A percentile compares a stretch with the other conserved stretches of the same genome.
Conservation (phyloP, 1,140 invertebrate genomes). For the Drosophila triauraria region DNA sequence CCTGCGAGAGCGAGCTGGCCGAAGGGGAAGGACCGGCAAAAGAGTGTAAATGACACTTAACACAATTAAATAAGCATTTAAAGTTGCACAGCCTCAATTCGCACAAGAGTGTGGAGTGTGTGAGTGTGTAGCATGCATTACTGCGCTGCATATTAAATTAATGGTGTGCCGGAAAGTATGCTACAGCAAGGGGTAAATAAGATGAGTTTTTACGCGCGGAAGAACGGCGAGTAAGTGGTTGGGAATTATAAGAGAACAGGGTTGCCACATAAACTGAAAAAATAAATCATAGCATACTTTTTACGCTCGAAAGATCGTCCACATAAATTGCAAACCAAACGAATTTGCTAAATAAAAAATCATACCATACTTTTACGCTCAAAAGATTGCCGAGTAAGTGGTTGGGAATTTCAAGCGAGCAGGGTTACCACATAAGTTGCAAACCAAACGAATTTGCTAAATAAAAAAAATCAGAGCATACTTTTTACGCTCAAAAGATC, state of each 20-base stretch:
- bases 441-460: too few relatives aligned
- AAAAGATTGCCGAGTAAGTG: too few relatives aligned
- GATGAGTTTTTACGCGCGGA: neutral
- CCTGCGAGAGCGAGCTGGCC: neutral
- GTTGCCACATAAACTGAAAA: neutral
- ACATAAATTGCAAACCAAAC: too few relatives aligned
- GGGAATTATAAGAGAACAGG: neutral
- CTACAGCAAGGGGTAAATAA: constrained; percentile 41
- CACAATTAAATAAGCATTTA: constrained; percentile 83
- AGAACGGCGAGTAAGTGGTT: neutral
- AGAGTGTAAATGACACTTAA: constrained; percentile 81
- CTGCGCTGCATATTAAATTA: constrained; percentile 72
- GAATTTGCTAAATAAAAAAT: too few relatives aligned
- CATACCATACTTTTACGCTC: too few relatives aligned
- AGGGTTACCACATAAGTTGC: too few relatives aligned
- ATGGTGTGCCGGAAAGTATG: constrained; percentile 72
- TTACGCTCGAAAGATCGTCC: too few relatives aligned
- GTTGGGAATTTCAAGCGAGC: too few relatives aligned
- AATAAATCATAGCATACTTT: too few relatives aligned
- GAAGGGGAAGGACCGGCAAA: constrained; percentile 8
- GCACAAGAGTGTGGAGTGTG: neutral
- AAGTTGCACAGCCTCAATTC: constrained; percentile 54
- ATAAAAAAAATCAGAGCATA: too few relatives aligned
- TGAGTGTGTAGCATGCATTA: constrained; percentile 25
- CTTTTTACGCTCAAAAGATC: too few relatives aligned